These are phyloP conservation scores for Phrynocephalus versicolor DNA, from an alignment of 2,113 vertebrate species.

Conservation along the genomic window DNA sequence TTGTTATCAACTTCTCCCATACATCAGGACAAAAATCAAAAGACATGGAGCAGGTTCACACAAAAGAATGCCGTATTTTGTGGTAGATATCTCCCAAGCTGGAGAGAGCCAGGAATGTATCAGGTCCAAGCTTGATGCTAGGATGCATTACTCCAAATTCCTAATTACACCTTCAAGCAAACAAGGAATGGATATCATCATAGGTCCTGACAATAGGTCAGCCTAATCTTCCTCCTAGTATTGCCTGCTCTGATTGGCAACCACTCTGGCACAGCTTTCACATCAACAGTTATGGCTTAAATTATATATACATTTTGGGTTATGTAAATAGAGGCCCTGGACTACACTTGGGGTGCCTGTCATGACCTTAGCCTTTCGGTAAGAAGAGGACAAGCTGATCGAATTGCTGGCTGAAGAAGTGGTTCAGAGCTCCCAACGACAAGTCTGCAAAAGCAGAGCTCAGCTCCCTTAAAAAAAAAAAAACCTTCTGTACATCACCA, in stretches of 20 bases:
- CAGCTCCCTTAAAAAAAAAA: neutral
- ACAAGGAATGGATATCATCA: neutral
- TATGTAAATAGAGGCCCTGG: neutral
- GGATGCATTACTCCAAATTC: neutral
- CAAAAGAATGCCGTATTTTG: no score
- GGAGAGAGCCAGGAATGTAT: neutral
- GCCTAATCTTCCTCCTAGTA: neutral
- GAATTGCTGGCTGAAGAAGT: no score
- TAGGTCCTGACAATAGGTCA: neutral
- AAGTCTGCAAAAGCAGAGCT: neutral
- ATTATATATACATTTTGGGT: neutral
- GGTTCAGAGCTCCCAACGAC: no score
- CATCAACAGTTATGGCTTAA: neutral
- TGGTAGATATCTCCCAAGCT: neutral
- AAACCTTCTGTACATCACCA: neutral
- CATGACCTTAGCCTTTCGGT: neutral
- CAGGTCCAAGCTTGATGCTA: neutral
- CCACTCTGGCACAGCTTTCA: neutral
- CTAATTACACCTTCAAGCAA: neutral
- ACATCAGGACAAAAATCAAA: neutral
- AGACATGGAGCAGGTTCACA: neutral
- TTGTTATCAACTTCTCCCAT: neutral
- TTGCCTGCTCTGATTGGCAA: neutral
- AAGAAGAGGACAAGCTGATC: neutral
- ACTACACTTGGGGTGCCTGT: neutral